phyloP scores from a whole-genome alignment of 2,888 invertebrate species.

The Acheta domesticus region DNA sequence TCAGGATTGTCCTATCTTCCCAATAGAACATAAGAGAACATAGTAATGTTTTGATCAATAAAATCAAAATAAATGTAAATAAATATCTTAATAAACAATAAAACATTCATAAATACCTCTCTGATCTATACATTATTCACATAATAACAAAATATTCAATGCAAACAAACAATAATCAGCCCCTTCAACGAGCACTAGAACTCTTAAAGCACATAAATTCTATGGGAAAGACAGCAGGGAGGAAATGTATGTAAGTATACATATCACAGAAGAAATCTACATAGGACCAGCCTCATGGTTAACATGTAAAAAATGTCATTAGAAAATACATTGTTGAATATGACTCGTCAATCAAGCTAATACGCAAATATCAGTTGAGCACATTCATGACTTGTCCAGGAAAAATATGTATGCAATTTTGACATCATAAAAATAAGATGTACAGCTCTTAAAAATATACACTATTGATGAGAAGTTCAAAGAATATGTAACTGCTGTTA shows the following conservation, averaged over 20 bases:
- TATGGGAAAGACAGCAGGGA: not conserved
- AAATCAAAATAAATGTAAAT: not conserved
- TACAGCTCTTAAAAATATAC: not conserved
- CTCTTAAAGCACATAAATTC: not conserved
- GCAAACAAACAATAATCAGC: not conserved
- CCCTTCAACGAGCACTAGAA: not conserved
- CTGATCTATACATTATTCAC: not conserved
- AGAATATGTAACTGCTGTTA: not conserved
- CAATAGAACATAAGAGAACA: not conserved
- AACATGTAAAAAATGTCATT: not conserved
- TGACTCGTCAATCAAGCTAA: not conserved
- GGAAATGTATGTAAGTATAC: not conserved
- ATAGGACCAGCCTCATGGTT: slow-evolving; percentile 21
- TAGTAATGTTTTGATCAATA: no score
- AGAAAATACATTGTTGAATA: not conserved
- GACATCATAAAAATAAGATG: slow-evolving; percentile 1
- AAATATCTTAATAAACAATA: not conserved
- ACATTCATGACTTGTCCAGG: not conserved
- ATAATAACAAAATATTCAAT: not conserved
- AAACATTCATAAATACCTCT: not conserved
- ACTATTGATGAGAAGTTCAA: not conserved
- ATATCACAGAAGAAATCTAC: slow-evolving; percentile 26
- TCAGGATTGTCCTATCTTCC: slow-evolving; percentile 18
- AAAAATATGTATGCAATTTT: not conserved
- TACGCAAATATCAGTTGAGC: not conserved